These are phyloP conservation scores for Tokudaia tokunoshimensis DNA, from an alignment of 2,797 vertebrate genomes.

Conservation along the genomic window DNA sequence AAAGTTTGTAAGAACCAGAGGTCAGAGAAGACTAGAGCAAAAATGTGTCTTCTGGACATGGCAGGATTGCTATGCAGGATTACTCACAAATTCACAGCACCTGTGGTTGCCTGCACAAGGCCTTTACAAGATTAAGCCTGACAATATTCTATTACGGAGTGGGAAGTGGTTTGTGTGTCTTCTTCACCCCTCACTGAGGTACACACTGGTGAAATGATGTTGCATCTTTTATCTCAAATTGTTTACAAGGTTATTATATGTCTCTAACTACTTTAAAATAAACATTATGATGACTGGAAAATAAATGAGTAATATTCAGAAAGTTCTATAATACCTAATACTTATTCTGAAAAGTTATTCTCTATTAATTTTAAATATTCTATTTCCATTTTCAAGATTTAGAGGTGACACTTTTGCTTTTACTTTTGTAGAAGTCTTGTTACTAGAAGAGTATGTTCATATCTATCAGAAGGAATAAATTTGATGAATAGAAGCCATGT, in stretches of 20 bases:
- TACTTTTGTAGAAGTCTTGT: slow-evolving; percentile 10
- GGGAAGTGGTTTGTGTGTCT: not conserved
- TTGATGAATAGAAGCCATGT: not conserved
- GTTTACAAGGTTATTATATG: not conserved
- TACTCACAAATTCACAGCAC: not conserved
- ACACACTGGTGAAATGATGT: not conserved
- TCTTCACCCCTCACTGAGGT: not conserved
- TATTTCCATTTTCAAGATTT: not conserved
- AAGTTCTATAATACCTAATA: not conserved
- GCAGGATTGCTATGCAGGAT: not conserved
- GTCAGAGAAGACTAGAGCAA: not conserved
- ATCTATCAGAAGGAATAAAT: slow-evolving; percentile 24
- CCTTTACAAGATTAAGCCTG: not conserved
- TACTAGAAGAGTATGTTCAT: not conserved
- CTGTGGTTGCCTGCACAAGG: not conserved
- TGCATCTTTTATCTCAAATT: not conserved
- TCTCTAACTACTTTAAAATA: not conserved
- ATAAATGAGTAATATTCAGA: not conserved
- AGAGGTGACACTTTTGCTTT: not conserved
- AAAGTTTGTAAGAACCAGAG: not conserved
- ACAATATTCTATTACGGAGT: not conserved
- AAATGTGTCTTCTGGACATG: not conserved
- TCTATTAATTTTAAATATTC: slow-evolving; percentile 1
- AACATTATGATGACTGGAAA: not conserved
- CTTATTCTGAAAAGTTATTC: not conserved